These are phyloP conservation scores for Thalpophila matura DNA, from an alignment of 2,888 invertebrate genomes.

Conservation along the genomic window DNA sequence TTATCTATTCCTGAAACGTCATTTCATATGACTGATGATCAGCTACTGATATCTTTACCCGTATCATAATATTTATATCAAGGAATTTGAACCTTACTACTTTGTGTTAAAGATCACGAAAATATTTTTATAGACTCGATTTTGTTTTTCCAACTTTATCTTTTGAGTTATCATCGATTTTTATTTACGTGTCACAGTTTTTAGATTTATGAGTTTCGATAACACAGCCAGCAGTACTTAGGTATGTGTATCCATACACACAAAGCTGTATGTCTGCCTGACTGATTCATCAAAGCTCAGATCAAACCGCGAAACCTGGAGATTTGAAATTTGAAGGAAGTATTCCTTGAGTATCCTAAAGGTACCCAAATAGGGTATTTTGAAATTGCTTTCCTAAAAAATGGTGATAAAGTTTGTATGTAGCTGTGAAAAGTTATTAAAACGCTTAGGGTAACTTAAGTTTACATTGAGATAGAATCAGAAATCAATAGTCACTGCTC, in stretches of 20 bases:
- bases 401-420: too few relatives aligned
- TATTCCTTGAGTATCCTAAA: too few relatives aligned
- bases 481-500: too few relatives aligned
- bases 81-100: slow-evolving; percentile 18
- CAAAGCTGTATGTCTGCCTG: too few relatives aligned
- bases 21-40: slow-evolving; percentile 43
- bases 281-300: too few relatives aligned
- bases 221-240: not conserved
- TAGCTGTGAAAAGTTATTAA: too few relatives aligned
- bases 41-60: slow-evolving; percentile 8
- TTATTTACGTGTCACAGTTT: slow-evolving; percentile 29
- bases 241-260: not conserved
- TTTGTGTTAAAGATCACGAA: not conserved
- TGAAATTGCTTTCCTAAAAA: too few relatives aligned
- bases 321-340: too few relatives aligned
- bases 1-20: slow-evolving; percentile 9
- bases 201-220: slow-evolving; percentile 47
- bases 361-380: too few relatives aligned
- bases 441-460: too few relatives aligned
- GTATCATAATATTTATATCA: not conserved
- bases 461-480: too few relatives aligned
- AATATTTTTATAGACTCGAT: not conserved
- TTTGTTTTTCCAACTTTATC: slow-evolving; percentile 41
- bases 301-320: too few relatives aligned
- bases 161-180: slow-evolving; percentile 29